Percentiles rank a stretch among this genome's conserved stretches.
Evolutionary conservation across 2,113 vertebrate species (phyloP).

Genomic region (Ptilorrhoa leucosticta): DNA sequence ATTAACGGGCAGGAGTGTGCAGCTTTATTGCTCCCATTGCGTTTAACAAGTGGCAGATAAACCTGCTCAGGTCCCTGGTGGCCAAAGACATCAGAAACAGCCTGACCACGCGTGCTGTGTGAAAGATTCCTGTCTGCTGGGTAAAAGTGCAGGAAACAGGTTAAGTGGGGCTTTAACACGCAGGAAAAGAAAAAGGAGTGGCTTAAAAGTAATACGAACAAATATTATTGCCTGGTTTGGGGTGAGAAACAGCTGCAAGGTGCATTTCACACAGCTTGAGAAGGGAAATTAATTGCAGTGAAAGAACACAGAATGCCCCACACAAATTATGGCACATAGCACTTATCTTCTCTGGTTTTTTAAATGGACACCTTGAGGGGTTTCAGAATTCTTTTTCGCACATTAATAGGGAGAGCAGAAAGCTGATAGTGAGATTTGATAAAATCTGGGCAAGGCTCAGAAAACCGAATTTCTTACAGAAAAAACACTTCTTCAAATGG

Average conservation of each 20-base stretch:
- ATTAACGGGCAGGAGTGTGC: neutral
- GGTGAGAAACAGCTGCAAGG: neutral
- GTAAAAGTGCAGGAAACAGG: constrained; percentile 36
- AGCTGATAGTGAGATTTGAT: neutral
- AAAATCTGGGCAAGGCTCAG: neutral
- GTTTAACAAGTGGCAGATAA: neutral
- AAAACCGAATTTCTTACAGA: neutral
- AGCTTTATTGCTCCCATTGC: neutral
- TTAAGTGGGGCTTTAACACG: neutral
- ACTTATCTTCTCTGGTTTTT: neutral
- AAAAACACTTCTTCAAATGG: neutral
- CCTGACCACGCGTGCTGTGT: neutral
- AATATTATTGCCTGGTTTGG: neutral
- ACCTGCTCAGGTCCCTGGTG: neutral
- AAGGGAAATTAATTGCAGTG: neutral
- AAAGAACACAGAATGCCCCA: neutral
- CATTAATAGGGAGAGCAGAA: neutral
- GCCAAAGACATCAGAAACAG: neutral
- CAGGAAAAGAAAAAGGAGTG: constrained; percentile 20
- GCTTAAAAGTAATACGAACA: neutral
- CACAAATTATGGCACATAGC: neutral
- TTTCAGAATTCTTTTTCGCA: neutral
- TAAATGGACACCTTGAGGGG: neutral
- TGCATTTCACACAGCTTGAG: neutral
- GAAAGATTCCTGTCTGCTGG: neutral